Evolutionary conservation across 2,888 invertebrate genomes (phyloP).

Genomic region (Furcula furcula): DNA sequence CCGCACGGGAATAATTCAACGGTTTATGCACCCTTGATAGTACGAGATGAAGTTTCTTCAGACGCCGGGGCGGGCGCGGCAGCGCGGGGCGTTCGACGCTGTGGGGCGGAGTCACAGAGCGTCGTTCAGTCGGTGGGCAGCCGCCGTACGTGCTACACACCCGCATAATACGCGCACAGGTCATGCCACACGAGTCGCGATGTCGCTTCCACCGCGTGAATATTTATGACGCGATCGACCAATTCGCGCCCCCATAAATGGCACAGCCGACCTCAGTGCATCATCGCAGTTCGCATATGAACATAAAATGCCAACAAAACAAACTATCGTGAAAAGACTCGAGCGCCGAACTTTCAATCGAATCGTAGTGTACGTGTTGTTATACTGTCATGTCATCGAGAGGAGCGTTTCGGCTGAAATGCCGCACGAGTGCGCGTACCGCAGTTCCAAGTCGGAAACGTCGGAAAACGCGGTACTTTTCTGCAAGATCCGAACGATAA

Average conservation of each 20-base stretch:
- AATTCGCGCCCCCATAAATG: conserved; percentile 69
- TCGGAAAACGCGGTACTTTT: conserved; percentile 81
- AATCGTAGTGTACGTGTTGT: conserved; percentile 77
- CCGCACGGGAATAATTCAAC: conserved; percentile 70
- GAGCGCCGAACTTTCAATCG: conserved; percentile 73
- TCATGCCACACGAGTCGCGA: conserved; percentile 73
- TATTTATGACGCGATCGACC: conserved; percentile 75
- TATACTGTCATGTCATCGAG: conserved; percentile 69
- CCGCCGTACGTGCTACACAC: conserved; percentile 64
- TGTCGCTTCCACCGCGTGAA: conserved; percentile 66
- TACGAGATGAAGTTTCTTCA: conserved; percentile 77
- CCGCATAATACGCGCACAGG: conserved; percentile 39
- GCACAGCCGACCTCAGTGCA: conserved; percentile 66
- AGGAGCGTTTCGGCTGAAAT: conserved; percentile 67
- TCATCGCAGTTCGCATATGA: conserved; percentile 55
- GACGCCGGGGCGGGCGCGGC: conserved; percentile 62
- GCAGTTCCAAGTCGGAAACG: conserved; percentile 80
- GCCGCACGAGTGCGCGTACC: conserved; percentile 88
- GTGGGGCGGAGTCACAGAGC: conserved; percentile 68
- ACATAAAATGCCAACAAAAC: conserved; percentile 77
- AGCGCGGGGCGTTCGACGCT: conserved; percentile 62
- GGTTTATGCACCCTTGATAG: conserved; percentile 77
- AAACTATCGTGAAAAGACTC: conserved; percentile 69
- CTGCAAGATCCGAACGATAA: conserved; percentile 88
- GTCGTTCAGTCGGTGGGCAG: conserved; percentile 77